These are phyloP conservation scores for Piliocolobus tephrosceles DNA, from an alignment of 2,113 vertebrate species.

Conservation along the genomic window DNA sequence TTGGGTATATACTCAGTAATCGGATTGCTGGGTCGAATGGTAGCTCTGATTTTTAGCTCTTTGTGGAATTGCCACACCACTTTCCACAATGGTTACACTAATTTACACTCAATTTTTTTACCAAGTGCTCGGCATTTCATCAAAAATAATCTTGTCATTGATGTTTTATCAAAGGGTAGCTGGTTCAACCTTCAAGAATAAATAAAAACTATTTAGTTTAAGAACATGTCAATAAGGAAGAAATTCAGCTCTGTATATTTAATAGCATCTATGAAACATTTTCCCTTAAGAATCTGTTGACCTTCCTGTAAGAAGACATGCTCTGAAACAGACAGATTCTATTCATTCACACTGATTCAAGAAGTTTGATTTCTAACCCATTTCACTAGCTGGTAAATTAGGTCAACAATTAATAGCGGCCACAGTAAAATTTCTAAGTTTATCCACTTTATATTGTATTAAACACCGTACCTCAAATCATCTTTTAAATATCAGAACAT, in stretches of 20 bases:
- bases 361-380: conserved; percentile 60
- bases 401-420: conserved; percentile 68
- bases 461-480: not conserved
- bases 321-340: conserved; percentile 50
- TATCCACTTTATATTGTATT: not conserved
- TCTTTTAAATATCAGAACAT: not conserved
- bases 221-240: conserved; percentile 76
- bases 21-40: too few species aligned
- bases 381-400: conserved; percentile 73
- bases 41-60: too few species aligned
- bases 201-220: conserved; percentile 78
- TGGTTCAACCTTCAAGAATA: conserved; percentile 76
- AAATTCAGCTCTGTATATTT: conserved; percentile 72
- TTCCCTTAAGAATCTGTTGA: conserved; percentile 77
- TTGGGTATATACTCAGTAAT: too few species aligned
- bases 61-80: too few species aligned
- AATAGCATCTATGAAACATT: conserved; percentile 76
- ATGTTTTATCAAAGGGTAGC: conserved; percentile 52
- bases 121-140: conserved; percentile 59
- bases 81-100: too few species aligned
- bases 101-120: conserved; percentile 56
- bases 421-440: conserved; percentile 9
- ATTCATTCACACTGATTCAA: conserved; percentile 68
- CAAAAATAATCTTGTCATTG: conserved; percentile 61
- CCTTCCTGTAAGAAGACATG: conserved; percentile 70